Base-by-base conservation (phyloP, 1,140 invertebrate genomes). In the Leptopilina clavipes region DNA sequence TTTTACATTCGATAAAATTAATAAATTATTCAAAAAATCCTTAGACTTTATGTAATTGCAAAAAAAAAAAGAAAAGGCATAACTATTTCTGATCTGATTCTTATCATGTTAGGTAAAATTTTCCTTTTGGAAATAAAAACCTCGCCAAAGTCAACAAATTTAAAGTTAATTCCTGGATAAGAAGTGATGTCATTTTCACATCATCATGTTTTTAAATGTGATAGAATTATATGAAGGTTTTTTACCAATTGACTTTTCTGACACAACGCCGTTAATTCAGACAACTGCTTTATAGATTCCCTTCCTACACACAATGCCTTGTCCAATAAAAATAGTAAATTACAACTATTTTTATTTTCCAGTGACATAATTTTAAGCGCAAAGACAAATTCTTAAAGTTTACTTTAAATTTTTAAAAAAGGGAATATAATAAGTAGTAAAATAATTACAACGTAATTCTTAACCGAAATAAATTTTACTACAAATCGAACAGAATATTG, bases 181-280 rank as follows among this genome's bases (percentile, higher is more conserved):
- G 25, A 5, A 31, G 25, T 65, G 56, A 65, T 31, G 56, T 65
- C 56, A 65, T 65, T 59, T 22, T 59, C 54, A 25, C 9, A 65
- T 65, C 56, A 31, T n/a, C 1, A n/a, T n/a, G n/a, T n/a, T 31
- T 22, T 25, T 12, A n/a, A 14, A 65, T 65, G 37, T 40, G 56
- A 65, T 65, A 12, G 56, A 65, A 65, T 65, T 31, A 65, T 14
- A 14, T 65, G 22, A 65, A 65, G 56, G 56, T 65, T 65, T 65
- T 31, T 31, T 31, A 37, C 12, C 56, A 65, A 31, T 65, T 65
- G 56, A 65, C 56, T 65, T 65, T 40, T 31, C 19, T 65, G 56
- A 65, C 56, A 31, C 22, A 65, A 65, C 56, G 22, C 7, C 25
- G 56, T 65, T 65, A 31, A 31, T 52, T 65, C 19, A 12, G 31